These are phyloP conservation scores for Hapalemur alaotrensis DNA, from an alignment of 2,797 vertebrate genomes.

Conservation along the genomic window DNA sequence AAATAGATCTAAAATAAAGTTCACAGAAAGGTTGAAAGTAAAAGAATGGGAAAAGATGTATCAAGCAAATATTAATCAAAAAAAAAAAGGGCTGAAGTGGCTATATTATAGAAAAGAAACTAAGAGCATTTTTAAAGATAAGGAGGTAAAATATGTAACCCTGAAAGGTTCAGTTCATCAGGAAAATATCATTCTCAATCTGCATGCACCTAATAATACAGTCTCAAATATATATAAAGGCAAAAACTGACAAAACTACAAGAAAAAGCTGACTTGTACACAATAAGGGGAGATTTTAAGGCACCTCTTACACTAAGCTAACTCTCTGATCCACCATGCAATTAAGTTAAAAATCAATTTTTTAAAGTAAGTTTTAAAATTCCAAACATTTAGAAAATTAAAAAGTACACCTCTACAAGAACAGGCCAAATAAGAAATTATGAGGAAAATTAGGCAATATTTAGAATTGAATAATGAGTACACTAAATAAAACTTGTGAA, in stretches of 20 bases:
- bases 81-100: background rate
- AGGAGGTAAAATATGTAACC: background rate
- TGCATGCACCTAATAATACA: background rate
- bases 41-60: background rate
- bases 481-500: background rate
- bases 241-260: background rate
- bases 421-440: background rate
- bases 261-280: background rate
- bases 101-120: background rate
- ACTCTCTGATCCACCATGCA: background rate
- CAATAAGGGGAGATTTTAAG: background rate
- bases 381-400: background rate
- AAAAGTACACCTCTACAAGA: background rate
- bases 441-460: background rate
- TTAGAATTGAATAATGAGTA: background rate
- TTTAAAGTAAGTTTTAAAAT: constrained; percentile 7
- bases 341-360: background rate
- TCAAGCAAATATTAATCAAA: background rate
- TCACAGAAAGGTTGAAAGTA: background rate
- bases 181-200: background rate
- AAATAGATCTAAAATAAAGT: background rate
- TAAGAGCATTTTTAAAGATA: background rate
- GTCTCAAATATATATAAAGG: background rate
- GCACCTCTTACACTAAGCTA: background rate
- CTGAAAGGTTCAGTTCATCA: background rate